Evolutionary conservation across 2,797 vertebrate genomes (phyloP).

Genomic region (Dendrocincla tyrannina): DNA sequence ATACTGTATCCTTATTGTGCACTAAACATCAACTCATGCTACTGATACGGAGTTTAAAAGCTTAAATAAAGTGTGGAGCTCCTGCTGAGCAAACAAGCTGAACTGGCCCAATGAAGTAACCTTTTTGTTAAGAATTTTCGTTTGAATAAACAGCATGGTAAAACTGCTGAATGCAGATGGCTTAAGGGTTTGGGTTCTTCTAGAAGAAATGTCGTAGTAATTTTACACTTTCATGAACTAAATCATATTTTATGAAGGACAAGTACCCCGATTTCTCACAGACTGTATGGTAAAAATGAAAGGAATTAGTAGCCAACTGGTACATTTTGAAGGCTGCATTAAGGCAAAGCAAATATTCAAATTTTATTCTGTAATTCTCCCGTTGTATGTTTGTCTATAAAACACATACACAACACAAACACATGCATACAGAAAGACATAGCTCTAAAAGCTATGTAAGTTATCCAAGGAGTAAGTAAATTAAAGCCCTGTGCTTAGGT

Average conservation of each 20-base stretch:
- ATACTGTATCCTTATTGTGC: conserved; percentile 78
- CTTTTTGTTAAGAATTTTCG: conserved; percentile 72
- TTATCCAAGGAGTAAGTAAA: background rate
- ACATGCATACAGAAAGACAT: background rate
- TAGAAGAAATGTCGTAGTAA: background rate
- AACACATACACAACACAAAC: background rate
- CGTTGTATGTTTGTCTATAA: background rate
- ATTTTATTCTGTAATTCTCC: background rate
- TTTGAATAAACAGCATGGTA: conserved; percentile 77
- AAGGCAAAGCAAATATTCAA: background rate
- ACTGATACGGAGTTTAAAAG: conserved; percentile 70
- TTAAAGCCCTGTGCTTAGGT: background rate
- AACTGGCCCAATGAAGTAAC: conserved; percentile 64
- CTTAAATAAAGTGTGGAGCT: conserved; percentile 67
- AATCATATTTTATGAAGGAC: conserved; percentile 15
- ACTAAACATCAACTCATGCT: conserved; percentile 62
- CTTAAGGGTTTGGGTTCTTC: conserved; percentile 23
- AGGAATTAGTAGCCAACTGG: background rate
- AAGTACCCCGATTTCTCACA: background rate
- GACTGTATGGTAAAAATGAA: background rate
- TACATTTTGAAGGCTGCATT: background rate
- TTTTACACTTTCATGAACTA: background rate
- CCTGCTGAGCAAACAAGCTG: conserved; percentile 69
- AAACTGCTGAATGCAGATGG: conserved; percentile 71
- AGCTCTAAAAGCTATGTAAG: background rate